Percentiles rank a stretch among this genome's conserved stretches.
Evolutionary conservation across 2,888 invertebrate species (phyloP).

Genomic region (Scaptomyza polygonia): DNA sequence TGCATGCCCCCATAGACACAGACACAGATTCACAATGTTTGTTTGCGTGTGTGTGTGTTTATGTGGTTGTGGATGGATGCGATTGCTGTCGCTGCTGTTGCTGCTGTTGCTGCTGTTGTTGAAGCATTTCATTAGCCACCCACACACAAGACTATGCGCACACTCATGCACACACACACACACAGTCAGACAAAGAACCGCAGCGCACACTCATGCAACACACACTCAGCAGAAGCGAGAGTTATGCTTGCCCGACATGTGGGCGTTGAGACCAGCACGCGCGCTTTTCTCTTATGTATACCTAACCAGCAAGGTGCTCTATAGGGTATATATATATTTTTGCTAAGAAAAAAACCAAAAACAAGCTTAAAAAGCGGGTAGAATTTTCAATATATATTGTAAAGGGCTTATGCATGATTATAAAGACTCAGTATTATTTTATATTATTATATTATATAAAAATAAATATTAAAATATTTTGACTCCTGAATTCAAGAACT

Average conservation of each 20-base stretch:
- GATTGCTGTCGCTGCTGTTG: constrained; percentile 53
- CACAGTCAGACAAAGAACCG: constrained; percentile 13
- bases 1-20: constrained; percentile 3
- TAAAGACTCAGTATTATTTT: no score
- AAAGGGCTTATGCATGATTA: no score
- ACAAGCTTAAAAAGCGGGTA: no score
- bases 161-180: constrained; percentile 19
- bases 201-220: constrained; percentile 24
- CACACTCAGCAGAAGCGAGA: constrained; percentile 28
- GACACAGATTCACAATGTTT: constrained; percentile 24
- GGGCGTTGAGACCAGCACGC: constrained; percentile 64
- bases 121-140: constrained; percentile 78
- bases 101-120: constrained; percentile 43
- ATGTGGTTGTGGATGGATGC: constrained; percentile 42
- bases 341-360: no score
- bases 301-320: constrained; percentile 23
- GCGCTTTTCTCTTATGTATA: constrained; percentile 41
- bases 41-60: constrained; percentile 10
- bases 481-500: no score
- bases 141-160: constrained; percentile 55
- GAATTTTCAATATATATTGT: no score
- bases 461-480: no score
- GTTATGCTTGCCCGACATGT: constrained; percentile 58
- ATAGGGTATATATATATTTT: not conserved
- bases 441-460: no score